phyloP scores from a whole-genome alignment of 1,140 invertebrate species.

The Parapsyche elsis region DNA sequence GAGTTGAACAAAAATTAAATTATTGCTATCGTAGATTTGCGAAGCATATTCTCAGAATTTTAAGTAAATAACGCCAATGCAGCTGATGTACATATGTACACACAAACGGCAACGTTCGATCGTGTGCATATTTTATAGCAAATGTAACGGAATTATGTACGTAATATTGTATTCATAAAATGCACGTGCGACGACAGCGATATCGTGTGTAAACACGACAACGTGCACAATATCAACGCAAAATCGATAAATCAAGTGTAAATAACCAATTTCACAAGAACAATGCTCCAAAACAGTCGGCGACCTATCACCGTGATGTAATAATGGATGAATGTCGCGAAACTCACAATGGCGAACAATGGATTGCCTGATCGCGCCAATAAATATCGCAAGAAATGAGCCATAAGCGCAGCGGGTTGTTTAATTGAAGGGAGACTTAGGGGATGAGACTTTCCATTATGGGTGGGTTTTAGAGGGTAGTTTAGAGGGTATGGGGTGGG shows the following conservation, averaged over 20 bases:
- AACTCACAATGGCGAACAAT: conserved; percentile 5
- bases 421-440: conserved; percentile 13
- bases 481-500: too few species aligned
- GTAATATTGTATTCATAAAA: not conserved
- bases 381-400: conserved; percentile 39
- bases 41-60: not conserved
- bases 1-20: too few species aligned
- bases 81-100: too few species aligned
- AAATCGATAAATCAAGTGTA: not conserved
- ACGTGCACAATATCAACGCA: not conserved
- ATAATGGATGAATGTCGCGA: conserved; percentile 10
- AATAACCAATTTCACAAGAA: conserved; percentile 4
- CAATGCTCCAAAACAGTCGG: conserved; percentile 16
- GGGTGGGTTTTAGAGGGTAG: too few species aligned
- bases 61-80: not conserved
- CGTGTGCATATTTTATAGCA: not conserved
- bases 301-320: conserved; percentile 6
- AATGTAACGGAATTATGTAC: not conserved
- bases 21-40: not conserved
- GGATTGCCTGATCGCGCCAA: conserved; percentile 23
- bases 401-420: conserved; percentile 20
- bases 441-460: conserved; percentile 3
- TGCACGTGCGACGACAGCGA: not conserved
- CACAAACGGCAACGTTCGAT: not conserved
- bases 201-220: not conserved